Conservation (phyloP, 2,113 vertebrate species). For the Tetrax tetrax region DNA sequence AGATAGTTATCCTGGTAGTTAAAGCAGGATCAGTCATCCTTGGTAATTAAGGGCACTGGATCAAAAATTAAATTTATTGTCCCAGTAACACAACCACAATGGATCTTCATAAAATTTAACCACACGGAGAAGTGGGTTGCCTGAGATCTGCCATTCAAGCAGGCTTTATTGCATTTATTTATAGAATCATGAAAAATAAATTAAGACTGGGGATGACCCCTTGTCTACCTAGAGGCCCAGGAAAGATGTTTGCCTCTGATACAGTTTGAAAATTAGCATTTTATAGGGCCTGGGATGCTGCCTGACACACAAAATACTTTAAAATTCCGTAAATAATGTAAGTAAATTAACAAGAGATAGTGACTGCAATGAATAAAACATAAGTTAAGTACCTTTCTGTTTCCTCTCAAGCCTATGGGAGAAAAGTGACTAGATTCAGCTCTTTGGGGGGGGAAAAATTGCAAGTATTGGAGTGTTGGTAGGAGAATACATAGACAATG, state of each 20-base stretch:
- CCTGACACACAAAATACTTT: constrained; percentile 64
- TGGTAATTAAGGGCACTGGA: constrained; percentile 37
- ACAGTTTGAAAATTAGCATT: constrained; percentile 64
- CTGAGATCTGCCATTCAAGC: constrained; percentile 37
- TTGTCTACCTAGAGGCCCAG: constrained; percentile 37
- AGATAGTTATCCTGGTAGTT: neutral
- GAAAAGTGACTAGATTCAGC: constrained; percentile 44
- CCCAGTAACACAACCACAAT: constrained; percentile 21
- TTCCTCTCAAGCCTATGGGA: constrained; percentile 46
- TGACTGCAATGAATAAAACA: constrained; percentile 67
- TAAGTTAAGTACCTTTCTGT: constrained; percentile 51
- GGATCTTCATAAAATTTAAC: constrained; percentile 36
- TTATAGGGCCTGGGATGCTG: constrained; percentile 55
- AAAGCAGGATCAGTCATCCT: constrained; percentile 32
- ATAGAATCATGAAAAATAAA: constrained; percentile 66
- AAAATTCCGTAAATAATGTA: constrained; percentile 76
- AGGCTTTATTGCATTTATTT: constrained; percentile 53
- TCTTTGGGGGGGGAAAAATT: neutral
- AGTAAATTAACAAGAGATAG: constrained; percentile 71
- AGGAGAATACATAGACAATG: neutral
- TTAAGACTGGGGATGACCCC: constrained; percentile 56
- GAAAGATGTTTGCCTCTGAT: constrained; percentile 62
- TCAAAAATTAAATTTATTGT: constrained; percentile 52
- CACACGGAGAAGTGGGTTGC: neutral
- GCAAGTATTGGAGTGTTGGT: neutral